Conservation (phyloP, 2,797 vertebrate genomes). For the Hozukius guyotensis region DNA sequence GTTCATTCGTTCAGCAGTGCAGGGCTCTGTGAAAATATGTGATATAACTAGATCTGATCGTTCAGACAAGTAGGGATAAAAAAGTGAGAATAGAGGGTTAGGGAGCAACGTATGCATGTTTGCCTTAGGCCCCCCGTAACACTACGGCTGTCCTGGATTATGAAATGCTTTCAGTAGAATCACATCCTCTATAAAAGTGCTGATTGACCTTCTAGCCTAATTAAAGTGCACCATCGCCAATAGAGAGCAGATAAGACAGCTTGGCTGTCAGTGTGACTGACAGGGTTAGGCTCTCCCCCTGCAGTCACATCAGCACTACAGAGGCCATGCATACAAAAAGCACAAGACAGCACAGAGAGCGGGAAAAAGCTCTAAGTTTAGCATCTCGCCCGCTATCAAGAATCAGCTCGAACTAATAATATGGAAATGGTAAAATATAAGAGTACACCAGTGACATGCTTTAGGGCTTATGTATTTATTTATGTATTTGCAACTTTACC, state of each 20-base stretch:
- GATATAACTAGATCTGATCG: constrained; percentile 33
- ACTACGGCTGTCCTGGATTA: constrained; percentile 41
- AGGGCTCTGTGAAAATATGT: constrained; percentile 15
- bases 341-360: constrained; percentile 47
- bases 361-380: constrained; percentile 58
- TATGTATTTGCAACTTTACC: constrained; percentile 75
- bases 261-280: constrained; percentile 79
- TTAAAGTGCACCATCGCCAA: constrained; percentile 71
- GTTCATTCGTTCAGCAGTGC: constrained; percentile 36
- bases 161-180: constrained; percentile 64
- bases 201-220: constrained; percentile 78
- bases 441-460: constrained; percentile 65
- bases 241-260: constrained; percentile 73
- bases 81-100: constrained; percentile 12
- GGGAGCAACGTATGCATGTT: background rate
- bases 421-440: constrained; percentile 67
- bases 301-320: constrained; percentile 73
- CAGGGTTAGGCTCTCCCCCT: constrained; percentile 72
- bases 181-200: constrained; percentile 61
- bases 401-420: constrained; percentile 68
- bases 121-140: constrained; percentile 35
- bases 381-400: constrained; percentile 49
- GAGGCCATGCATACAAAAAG: constrained; percentile 66
- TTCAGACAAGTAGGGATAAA: constrained; percentile 31
- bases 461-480: constrained; percentile 77